These are phyloP conservation scores for Heliconius hewitsoni DNA, from an alignment of 1,140 invertebrate genomes.

Conservation along the genomic window DNA sequence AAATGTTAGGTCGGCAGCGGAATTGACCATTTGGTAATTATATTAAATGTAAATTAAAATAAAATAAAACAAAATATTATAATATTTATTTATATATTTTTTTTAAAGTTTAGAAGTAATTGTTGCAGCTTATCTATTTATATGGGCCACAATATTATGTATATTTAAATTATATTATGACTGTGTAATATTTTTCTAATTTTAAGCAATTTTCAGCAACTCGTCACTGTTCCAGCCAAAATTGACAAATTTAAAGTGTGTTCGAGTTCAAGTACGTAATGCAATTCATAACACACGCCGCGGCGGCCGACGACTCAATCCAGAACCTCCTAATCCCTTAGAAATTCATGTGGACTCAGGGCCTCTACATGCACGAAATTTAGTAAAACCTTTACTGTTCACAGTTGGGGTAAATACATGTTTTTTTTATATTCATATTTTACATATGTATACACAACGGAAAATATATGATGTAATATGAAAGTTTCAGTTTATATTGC, in stretches of 20 bases:
- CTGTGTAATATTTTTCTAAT: neutral
- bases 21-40: conserved; percentile 62
- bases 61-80: neutral
- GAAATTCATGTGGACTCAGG: conserved; percentile 62
- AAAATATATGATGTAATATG: neutral
- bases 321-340: conserved; percentile 60
- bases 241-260: conserved; percentile 45
- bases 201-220: conserved; percentile 51
- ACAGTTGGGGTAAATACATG: conserved; percentile 83
- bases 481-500: neutral
- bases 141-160: no score
- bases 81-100: neutral
- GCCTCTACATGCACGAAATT: conserved; percentile 69
- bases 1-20: conserved; percentile 65
- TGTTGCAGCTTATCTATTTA: no score
- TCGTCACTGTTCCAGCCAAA: conserved; percentile 48
- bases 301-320: conserved; percentile 39
- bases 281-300: conserved; percentile 61
- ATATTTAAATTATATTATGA: neutral
- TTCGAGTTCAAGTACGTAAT: conserved; percentile 54
- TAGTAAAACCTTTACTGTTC: conserved; percentile 87
- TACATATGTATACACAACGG: neutral
- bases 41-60: neutral
- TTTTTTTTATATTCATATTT: no score
- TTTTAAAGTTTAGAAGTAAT: neutral